Base-by-base conservation (phyloP, 2,797 vertebrate species). In the Anniella stebbinsi region DNA sequence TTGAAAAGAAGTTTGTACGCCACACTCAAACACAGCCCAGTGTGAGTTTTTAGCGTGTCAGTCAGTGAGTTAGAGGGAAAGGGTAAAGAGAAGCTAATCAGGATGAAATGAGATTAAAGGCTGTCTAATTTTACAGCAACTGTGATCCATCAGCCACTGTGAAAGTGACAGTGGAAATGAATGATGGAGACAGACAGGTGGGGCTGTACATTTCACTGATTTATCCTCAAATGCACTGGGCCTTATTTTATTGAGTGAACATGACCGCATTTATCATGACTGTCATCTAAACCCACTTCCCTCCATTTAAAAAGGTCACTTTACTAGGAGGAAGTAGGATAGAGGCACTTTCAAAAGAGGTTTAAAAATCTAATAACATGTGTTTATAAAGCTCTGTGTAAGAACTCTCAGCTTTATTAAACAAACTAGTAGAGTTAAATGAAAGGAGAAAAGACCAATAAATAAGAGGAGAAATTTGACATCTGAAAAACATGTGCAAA, bases 111-210 rank as follows among this genome's bases (percentile, higher is more conserved):
- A 98, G 98, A 99, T 99, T 99, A 99, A 99, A 99, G 98, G 98
- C 99, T 99, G 99, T 99, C 99, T 99, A 99, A 99, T 99, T 99
- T 99, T 98, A 98, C 98, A 98, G 98, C 98, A 98, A 98, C 98
- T 98, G 98, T 98, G 98, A 99, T 99, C 99, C 98, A 99, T 99
- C 99, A 99, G 98, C 97, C 98, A 97, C 97, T 98, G 98, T 98
- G 98, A 98, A 98, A 98, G 98, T 99, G 98, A 99, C 99, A 98
- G 98, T 98, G 98, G 98, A 98, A 98, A 99, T 99, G 99, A 99
- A 98, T 99, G 99, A 99, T 99, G 98, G 98, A 99, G 98, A 99
- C 98, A 99, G 99, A 99, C 99, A 99, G 99, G 99, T 99, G 98
- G 98, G 98, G 98, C 98, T 99, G 98, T 99, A 98, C 98, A 99